These are phyloP conservation scores for Euglossa dilemma DNA, from an alignment of 1,140 invertebrate species.

Conservation along the genomic window DNA sequence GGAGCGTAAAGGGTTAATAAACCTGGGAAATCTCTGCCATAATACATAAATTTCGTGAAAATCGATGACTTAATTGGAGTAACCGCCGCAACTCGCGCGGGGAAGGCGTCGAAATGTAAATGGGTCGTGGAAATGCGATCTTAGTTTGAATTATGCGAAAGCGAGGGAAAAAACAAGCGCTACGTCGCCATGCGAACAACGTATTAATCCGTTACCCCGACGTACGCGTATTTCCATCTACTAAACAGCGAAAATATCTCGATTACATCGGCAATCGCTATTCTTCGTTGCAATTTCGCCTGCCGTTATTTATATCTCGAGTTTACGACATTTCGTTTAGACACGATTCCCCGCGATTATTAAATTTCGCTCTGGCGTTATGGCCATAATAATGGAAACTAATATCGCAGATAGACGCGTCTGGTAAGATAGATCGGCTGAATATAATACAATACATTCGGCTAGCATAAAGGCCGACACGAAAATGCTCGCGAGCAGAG, in stretches of 20 bases:
- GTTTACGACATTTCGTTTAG: neutral
- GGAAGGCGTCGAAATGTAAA: neutral
- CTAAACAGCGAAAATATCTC: too few species aligned
- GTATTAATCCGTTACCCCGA: neutral
- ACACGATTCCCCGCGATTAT: neutral
- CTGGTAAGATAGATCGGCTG: neutral
- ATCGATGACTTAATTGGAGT: neutral
- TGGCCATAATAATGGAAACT: neutral
- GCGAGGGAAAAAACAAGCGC: neutral
- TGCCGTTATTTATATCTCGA: neutral
- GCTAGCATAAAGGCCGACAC: neutral
- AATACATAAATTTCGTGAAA: conserved; percentile 27
- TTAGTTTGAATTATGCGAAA: neutral
- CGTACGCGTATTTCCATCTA: too few species aligned
- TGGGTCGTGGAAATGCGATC: neutral
- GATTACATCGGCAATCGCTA: too few species aligned
- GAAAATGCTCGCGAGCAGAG: neutral
- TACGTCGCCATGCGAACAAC: neutral
- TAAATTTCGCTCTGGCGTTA: neutral
- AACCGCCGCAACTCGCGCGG: neutral
- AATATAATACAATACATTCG: neutral
- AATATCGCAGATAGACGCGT: neutral
- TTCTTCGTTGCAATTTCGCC: neutral
- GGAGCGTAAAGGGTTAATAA: too few species aligned
- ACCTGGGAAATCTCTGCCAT: neutral